These are phyloP conservation scores for Octonoba sinensis DNA, from an alignment of 2,888 invertebrate genomes.

Conservation along the genomic window DNA sequence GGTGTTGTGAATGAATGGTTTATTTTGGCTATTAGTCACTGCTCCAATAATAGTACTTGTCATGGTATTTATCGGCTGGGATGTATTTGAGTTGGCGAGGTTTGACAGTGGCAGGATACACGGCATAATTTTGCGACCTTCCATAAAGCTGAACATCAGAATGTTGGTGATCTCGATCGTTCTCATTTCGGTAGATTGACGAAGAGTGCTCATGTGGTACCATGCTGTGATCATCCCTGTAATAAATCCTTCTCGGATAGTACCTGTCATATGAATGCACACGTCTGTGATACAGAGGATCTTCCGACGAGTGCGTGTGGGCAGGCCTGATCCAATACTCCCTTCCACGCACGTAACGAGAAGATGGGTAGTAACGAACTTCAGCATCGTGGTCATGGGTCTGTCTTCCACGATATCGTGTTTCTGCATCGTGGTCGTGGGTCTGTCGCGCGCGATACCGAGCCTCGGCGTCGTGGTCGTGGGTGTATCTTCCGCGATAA, in stretches of 20 bases:
- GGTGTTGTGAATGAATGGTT: too few species aligned
- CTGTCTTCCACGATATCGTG: constrained; percentile 13
- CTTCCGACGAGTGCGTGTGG: too few species aligned
- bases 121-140: constrained; percentile 31
- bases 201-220: constrained; percentile 47
- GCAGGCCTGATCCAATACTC: background rate
- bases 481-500: background rate
- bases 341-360: constrained; percentile 6
- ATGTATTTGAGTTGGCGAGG: constrained; percentile 41
- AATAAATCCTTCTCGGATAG: constrained; percentile 42
- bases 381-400: constrained; percentile 50
- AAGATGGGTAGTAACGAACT: background rate
- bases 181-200: constrained; percentile 32
- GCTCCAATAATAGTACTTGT: constrained; percentile 50
- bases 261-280: background rate
- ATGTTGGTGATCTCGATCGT: constrained; percentile 43
- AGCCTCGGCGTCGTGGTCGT: constrained; percentile 12
- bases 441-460: constrained; percentile 18
- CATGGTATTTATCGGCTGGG: constrained; percentile 46
- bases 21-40: constrained; percentile 11
- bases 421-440: constrained; percentile 48
- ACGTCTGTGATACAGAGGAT: too few species aligned
- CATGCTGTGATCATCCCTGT: constrained; percentile 53
- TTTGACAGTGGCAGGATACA: constrained; percentile 35
- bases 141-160: constrained; percentile 49